Evolutionary conservation across 2,888 invertebrate species (phyloP).

Genomic region (Carterocephalus palaemon): DNA sequence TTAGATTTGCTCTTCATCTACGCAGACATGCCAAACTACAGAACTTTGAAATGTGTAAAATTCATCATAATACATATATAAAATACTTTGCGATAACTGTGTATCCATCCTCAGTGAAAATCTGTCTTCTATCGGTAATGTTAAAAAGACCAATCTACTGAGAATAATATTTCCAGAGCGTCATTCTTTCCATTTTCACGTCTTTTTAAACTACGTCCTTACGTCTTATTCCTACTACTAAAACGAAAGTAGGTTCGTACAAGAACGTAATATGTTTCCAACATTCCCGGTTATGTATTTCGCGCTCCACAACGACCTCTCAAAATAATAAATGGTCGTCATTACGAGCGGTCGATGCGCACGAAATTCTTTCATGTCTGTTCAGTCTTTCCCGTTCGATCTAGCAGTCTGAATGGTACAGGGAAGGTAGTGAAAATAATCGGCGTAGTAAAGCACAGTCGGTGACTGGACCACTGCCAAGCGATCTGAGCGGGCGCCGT

Average conservation of each 20-base stretch:
- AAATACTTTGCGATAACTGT: too few relatives aligned
- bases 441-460: conserved; percentile 65
- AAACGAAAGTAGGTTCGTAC: neutral
- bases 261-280: neutral
- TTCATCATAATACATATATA: too few relatives aligned
- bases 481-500: conserved; percentile 42
- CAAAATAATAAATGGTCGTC: conserved; percentile 49
- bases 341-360: conserved; percentile 54
- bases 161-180: too few relatives aligned
- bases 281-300: conserved; percentile 6
- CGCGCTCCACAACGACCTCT: conserved; percentile 18
- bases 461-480: conserved; percentile 68
- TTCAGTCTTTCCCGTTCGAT: conserved; percentile 41
- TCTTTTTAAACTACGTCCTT: too few relatives aligned
- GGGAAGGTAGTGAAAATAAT: conserved; percentile 67
- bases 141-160: too few relatives aligned
- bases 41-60: too few relatives aligned
- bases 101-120: too few relatives aligned
- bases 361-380: conserved; percentile 62
- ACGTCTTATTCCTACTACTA: too few relatives aligned
- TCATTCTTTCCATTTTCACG: too few relatives aligned
- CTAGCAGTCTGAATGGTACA: conserved; percentile 58
- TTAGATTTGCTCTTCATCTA: too few relatives aligned
- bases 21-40: too few relatives aligned
- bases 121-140: too few relatives aligned